Percentiles rank a stretch among this genome's conserved stretches.
Conservation (phyloP, 2,113 vertebrate species). For the Microcebus griseorufus region DNA sequence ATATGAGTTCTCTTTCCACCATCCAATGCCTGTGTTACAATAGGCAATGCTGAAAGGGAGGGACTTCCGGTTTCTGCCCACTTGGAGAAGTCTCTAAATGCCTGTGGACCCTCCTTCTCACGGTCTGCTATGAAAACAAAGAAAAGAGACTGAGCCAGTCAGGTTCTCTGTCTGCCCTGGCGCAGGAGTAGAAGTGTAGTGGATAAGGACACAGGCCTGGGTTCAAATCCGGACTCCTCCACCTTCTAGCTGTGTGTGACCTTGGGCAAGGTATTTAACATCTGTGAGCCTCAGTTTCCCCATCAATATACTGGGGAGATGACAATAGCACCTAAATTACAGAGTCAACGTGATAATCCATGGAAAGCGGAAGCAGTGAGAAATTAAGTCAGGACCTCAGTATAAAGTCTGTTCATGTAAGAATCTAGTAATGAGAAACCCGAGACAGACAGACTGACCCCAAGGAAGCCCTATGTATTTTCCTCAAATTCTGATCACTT, state of each 20-base stretch:
- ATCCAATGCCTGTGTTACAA: rapidly evolving
- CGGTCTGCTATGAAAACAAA: background rate
- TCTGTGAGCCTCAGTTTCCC: background rate
- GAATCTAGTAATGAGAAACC: background rate
- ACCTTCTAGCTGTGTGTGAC: background rate
- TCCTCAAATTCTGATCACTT: background rate
- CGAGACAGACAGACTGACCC: too few relatives aligned
- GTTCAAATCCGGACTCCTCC: background rate
- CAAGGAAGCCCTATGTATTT: background rate
- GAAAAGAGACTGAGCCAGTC: background rate
- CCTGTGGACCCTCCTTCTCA: background rate
- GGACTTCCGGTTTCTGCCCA: background rate
- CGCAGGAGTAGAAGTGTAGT: background rate
- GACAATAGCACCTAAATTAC: background rate
- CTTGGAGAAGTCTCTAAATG: background rate
- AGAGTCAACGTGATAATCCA: background rate
- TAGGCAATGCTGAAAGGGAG: background rate
- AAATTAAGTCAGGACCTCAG: background rate
- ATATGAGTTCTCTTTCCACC: background rate
- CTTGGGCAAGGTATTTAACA: background rate
- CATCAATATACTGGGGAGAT: background rate
- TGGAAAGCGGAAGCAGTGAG: too few relatives aligned
- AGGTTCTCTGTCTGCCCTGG: background rate
- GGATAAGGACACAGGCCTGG: background rate
- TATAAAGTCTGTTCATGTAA: background rate